Evolutionary conservation across 1,140 invertebrate genomes (phyloP), one percentile per base, ranked within the genome.

Genomic region (Panonychus citri): DNA sequence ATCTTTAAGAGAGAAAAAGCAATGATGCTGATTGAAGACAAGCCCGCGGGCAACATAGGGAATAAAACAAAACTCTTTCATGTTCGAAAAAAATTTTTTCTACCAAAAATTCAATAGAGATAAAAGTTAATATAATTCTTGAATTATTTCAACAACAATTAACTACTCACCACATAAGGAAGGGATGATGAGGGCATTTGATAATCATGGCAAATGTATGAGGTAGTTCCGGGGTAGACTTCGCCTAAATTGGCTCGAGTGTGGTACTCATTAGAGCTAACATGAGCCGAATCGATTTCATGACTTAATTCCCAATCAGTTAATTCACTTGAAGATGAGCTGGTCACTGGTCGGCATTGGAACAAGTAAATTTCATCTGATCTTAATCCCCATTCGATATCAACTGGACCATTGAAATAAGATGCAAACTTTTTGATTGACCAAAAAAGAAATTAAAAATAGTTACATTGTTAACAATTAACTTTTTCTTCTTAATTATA

Each of bases 321-420:
- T 7, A 57, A 53, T 8, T 53, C 27, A 30, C 34, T 57, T n/a
- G n/a, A 21, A 3, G 43, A 46, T 34, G 30, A 34, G 12, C 5
- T 34, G 13, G 62, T 63, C 0, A 63, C 55, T 12, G 62, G 62
- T n/a, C 62, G 55, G 19, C 60, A 61, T 56, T 63, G 56, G 28
- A 61, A 54, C 17, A 54, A 34, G 49, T 26, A 54, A 7, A 57
- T 43, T 57, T 25, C 12, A 51, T 24, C 21, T 10, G 37, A 30
- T 19, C 52, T 39, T 17, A 60, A 52, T 8, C 62, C 62, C 61
- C 61, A 63, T 56, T 63, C 62, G 28, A 63, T 63, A 49, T 63
- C 62, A 50, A 59, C 24, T 8, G 39, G 12, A 25, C 49, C 37
- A 8, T 56, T 49, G 37, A 52, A 58, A 42, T 30, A 50, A n/a